phyloP scores from a whole-genome alignment of 2,888 invertebrate genomes.

The Rhopalosiphum nymphaeae region DNA sequence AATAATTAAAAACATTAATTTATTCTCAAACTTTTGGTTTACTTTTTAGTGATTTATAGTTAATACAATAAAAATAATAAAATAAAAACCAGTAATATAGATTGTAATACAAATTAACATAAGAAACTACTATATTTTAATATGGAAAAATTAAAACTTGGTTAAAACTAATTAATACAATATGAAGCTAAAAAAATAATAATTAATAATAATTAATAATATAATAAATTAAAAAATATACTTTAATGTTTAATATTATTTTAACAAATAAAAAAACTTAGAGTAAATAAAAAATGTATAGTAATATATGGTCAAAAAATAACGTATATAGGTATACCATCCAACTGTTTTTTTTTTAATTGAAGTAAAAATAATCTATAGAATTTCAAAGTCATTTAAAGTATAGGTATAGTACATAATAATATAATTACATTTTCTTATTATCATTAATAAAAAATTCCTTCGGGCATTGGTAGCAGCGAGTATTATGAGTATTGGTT shows the following conservation, averaged over 20 bases:
- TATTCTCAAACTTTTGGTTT: background rate
- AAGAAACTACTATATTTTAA: background rate
- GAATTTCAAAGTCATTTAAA: background rate
- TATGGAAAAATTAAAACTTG: background rate
- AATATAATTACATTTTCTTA: background rate
- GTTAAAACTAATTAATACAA: background rate
- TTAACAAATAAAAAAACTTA: background rate
- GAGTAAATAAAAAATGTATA: background rate
- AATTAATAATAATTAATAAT: background rate
- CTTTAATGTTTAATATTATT: background rate
- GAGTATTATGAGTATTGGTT: background rate
- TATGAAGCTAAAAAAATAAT: background rate
- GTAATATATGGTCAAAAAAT: background rate
- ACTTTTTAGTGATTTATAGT: background rate
- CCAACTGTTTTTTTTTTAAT: background rate
- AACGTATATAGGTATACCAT: background rate
- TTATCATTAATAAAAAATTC: background rate
- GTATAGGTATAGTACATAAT: background rate
- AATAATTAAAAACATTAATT: background rate
- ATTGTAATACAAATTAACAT: background rate
- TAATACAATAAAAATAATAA: background rate
- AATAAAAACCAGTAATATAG: background rate
- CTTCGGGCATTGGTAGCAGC: background rate
- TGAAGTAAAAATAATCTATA: background rate
- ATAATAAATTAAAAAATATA: background rate